Evolutionary conservation across 2,113 vertebrate genomes (phyloP), one percentile per base, ranked within the genome.

Genomic region (Carassius gibelio): DNA sequence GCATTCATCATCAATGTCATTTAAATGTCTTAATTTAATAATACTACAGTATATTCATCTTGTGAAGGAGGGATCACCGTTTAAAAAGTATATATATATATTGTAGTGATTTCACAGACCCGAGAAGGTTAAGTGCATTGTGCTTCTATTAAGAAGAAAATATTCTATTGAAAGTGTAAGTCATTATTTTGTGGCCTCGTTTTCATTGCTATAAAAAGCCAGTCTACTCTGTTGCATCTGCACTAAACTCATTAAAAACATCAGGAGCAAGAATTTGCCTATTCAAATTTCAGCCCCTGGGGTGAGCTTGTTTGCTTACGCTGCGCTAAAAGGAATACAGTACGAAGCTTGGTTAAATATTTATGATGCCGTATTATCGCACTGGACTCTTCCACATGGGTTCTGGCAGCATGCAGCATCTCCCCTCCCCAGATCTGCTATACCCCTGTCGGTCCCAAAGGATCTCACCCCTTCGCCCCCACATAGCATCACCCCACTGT

Each of bases 241-340:
- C 78, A 75, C 36, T 38, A 21, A 77, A 76, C 66, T 83, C 30
- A 81, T 83, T 88, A 88, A 89, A 84, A 88, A 71, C 83, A 89
- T 83, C 84, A 83, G 85, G 75, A 87, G 19, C 23, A 72, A 19
- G 36, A 59, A 71, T 84, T 88, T 80, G 68, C 66, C 59, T 64
- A 84, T 74, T 75, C 36, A 74, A 34, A 85, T 66, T 64, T 21
- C 57, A 21, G 6, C 36, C 45, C 75, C 48, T 30, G 78, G 78
- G 50, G 50, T 14, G 34, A 77, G 52, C 71, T 48, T 42, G 68
- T 61, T 84, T 84, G 71, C 59, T 81, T 78, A 62, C 79, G 38
- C 79, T 77, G 84, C 17, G 75, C 74, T n/a, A 82, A 74, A 42
- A 21, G 80, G n/a, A 75, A 52, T 74, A 84, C 83, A 76, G 83